These are phyloP conservation scores for Mycalesis mineus DNA, from an alignment of 2,888 invertebrate genomes.

Conservation along the genomic window DNA sequence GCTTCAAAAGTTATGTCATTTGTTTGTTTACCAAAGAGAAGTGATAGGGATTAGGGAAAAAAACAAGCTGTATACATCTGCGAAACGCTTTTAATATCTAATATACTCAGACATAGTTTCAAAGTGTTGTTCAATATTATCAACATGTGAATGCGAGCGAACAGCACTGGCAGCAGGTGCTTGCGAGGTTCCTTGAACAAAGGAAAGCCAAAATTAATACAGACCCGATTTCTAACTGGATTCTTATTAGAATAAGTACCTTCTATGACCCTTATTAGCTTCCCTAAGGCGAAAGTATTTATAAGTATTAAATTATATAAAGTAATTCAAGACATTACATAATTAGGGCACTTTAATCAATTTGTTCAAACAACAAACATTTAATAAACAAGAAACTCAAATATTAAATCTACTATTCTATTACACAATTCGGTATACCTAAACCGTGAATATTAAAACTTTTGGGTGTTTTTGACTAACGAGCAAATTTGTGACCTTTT, in stretches of 20 bases:
- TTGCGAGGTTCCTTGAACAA: constrained; percentile 81
- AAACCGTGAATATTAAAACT: no score
- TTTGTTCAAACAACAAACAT: no score
- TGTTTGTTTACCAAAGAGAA: constrained; percentile 1
- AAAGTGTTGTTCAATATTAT: constrained; percentile 81
- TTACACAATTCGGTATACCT: no score
- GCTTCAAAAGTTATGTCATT: constrained; percentile 10
- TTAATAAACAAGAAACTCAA: no score
- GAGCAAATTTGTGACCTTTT: no score
- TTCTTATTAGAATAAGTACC: constrained; percentile 14
- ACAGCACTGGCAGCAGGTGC: constrained; percentile 82
- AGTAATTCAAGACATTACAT: no score
- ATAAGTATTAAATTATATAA: no score
- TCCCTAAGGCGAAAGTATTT: no score
- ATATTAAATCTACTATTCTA: no score
- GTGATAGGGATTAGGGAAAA: constrained; percentile 10
- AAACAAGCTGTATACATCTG: constrained; percentile 77
- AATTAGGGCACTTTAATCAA: no score
- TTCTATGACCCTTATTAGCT: not conserved
- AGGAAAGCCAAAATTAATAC: constrained; percentile 18
- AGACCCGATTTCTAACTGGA: constrained; percentile 2
- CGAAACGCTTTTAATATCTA: constrained; percentile 82
- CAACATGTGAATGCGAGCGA: constrained; percentile 84
- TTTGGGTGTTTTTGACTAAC: no score
- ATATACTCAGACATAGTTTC: constrained; percentile 79